Conservation (phyloP, 2,888 invertebrate species). For the Bursaphelenchus okinawaensis region DNA sequence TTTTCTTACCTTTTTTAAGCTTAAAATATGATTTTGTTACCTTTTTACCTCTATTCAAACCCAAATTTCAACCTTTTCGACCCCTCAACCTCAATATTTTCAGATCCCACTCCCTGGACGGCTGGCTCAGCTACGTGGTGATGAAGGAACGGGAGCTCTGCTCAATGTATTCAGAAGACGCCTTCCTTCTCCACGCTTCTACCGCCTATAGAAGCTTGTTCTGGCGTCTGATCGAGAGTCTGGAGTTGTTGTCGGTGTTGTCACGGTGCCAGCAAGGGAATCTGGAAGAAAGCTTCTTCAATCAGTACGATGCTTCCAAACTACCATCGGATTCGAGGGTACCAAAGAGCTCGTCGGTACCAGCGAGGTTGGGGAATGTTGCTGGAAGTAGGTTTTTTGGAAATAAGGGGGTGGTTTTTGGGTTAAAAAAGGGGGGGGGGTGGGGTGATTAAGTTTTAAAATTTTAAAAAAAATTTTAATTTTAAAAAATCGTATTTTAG, state of each 20-base stretch:
- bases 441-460: too few species aligned
- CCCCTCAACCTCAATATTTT: too few species aligned
- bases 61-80: too few species aligned
- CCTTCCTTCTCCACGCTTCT: constrained; percentile 68
- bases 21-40: too few species aligned
- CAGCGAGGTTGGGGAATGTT: constrained; percentile 36
- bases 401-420: too few species aligned
- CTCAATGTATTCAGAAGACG: constrained; percentile 73
- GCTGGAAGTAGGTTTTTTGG: not conserved
- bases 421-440: too few species aligned
- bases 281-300: not conserved
- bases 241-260: constrained; percentile 74
- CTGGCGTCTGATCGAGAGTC: constrained; percentile 71
- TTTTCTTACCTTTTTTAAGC: not conserved
- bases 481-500: not conserved
- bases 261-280: constrained; percentile 19
- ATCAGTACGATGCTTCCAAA: constrained; percentile 12
- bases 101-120: constrained; percentile 69
- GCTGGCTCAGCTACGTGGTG: constrained; percentile 80
- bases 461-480: too few species aligned
- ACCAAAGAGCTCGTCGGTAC: constrained; percentile 55
- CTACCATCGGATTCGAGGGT: constrained; percentile 48
- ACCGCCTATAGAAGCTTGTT: constrained; percentile 65
- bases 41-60: too few species aligned
- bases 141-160: constrained; percentile 75